Conservation (phyloP, 2,888 invertebrate species). For the Acanthoscelides obtectus region DNA sequence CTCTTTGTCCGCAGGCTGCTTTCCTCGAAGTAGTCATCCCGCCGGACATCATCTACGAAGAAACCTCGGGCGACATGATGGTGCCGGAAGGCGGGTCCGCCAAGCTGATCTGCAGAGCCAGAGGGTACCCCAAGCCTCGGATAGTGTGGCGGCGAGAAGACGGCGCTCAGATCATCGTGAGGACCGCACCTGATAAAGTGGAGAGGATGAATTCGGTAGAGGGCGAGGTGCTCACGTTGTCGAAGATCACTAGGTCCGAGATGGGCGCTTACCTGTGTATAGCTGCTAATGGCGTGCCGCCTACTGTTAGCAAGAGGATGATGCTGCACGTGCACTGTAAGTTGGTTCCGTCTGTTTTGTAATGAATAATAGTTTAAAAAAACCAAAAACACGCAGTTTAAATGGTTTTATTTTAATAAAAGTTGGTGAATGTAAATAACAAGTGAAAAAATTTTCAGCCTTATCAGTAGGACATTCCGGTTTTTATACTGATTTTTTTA, state of each 20-base stretch:
- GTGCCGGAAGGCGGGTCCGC: conserved; percentile 90
- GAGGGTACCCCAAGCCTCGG: conserved; percentile 78
- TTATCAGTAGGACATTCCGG: too few relatives aligned
- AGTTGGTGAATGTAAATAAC: too few relatives aligned
- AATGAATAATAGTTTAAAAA: too few relatives aligned
- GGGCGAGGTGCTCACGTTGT: conserved; percentile 74
- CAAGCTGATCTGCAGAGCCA: conserved; percentile 79
- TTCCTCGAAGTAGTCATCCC: conserved; percentile 88
- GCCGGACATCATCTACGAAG: conserved; percentile 84
- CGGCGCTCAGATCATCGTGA: conserved; percentile 73
- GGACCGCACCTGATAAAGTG: conserved; percentile 68
- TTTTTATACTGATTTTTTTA: too few relatives aligned
- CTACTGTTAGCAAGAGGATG: conserved; percentile 84
- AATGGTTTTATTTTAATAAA: too few relatives aligned
- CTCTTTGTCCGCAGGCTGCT: conserved; percentile 43
- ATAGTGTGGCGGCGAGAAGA: conserved; percentile 86
- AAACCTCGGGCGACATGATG: conserved; percentile 90
- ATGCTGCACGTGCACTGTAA: conserved; percentile 89
- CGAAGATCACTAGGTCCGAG: conserved; percentile 83
- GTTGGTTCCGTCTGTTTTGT: too few relatives aligned
- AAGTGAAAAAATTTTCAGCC: too few relatives aligned
- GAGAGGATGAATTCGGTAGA: conserved; percentile 73
- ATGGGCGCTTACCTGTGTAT: conserved; percentile 88
- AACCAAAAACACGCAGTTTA: too few relatives aligned
- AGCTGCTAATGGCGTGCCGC: conserved; percentile 83